Conservation (phyloP, 92 coral and sea anemone genomes). For the Siderastrea siderea region DNA sequence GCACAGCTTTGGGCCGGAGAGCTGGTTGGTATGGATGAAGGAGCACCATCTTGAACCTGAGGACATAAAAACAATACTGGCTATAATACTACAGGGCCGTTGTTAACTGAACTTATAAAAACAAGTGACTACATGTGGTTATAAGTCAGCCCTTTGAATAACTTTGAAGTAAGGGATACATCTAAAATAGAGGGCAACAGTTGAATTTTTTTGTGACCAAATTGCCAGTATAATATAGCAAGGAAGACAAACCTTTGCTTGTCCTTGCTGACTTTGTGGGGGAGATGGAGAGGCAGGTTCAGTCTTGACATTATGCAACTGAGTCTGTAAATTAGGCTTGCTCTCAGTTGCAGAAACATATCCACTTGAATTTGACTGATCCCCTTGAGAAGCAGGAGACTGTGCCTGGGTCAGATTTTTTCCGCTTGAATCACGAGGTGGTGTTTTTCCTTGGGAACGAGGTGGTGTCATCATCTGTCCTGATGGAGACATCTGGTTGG, state of each 20-base stretch:
- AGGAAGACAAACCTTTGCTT: constrained; percentile 1
- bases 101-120: too few species aligned
- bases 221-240: neutral
- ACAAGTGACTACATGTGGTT: too few species aligned
- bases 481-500: constrained; percentile 59
- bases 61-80: neutral
- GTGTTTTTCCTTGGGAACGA: constrained; percentile 50
- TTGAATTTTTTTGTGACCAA: neutral
- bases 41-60: constrained; percentile 9
- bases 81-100: too few species aligned
- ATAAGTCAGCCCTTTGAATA: too few species aligned
- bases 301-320: constrained; percentile 9
- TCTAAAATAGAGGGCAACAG: too few species aligned
- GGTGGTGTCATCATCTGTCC: constrained; percentile 47
- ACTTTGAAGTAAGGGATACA: too few species aligned
- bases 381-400: constrained; percentile 54
- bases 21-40: neutral
- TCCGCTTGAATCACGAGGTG: constrained; percentile 49
- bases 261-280: constrained; percentile 26
- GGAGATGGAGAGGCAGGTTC: constrained; percentile 41
- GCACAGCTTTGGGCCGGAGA: constrained; percentile 44
- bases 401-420: constrained; percentile 49
- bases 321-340: constrained; percentile 29
- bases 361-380: constrained; percentile 35
- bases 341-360: constrained; percentile 33